phyloP scores from a whole-genome alignment of 1,140 invertebrate genomes.

The Luehdorfia chinensis region DNA sequence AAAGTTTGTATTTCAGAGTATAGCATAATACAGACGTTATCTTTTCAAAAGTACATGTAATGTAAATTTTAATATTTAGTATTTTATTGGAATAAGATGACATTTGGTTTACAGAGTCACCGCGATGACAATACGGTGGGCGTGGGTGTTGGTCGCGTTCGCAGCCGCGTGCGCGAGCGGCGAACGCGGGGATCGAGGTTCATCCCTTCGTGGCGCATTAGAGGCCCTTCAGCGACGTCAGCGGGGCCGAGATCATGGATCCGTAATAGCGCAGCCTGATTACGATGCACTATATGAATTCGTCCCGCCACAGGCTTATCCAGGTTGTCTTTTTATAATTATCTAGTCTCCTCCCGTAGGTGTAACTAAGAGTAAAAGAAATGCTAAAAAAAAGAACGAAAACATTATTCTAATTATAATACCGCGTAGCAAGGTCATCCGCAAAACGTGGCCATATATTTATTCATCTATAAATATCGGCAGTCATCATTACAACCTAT shows the following conservation, averaged over 20 bases:
- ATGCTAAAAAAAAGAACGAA: not conserved
- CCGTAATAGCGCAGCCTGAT: conserved; percentile 36
- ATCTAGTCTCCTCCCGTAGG: not conserved
- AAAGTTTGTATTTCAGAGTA: too few species aligned
- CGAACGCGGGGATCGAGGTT: conserved; percentile 42
- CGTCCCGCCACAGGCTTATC: conserved; percentile 53
- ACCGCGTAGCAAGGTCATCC: too few species aligned
- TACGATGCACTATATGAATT: conserved; percentile 61
- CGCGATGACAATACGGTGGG: conserved; percentile 44
- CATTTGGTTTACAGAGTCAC: not conserved
- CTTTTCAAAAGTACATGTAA: too few species aligned
- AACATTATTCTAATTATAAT: too few species aligned
- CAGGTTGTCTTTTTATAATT: conserved; percentile 42
- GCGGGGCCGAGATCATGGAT: conserved; percentile 46
- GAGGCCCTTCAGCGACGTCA: conserved; percentile 70
- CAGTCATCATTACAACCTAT: too few species aligned
- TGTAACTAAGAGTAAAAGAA: too few species aligned
- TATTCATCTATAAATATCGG: too few species aligned
- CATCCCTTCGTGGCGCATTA: conserved; percentile 65
- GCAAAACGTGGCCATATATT: too few species aligned
- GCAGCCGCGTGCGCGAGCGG: conserved; percentile 33
- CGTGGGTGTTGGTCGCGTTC: conserved; percentile 40
- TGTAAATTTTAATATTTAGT: too few species aligned
- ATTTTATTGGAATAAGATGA: too few species aligned
- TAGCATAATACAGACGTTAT: too few species aligned